A percentile compares a stretch with the other conserved stretches of the same genome.
Conservation (phyloP, 2,113 vertebrate genomes). For the zebrafish (Danio rerio) region GRCz12tu NC_133177.1:38797501-38798000, state of each 20-base stretch:
- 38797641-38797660: no score
- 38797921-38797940: not conserved
- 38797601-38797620: conserved; percentile 19
- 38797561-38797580: conserved; percentile 29
- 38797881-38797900: conserved; percentile 23
- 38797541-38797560: conserved; percentile 42
- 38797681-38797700: not conserved
- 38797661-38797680: not conserved
- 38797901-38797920: conserved; percentile 2
- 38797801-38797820: conserved; percentile 65
- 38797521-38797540: conserved; percentile 38
- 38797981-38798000: not conserved
- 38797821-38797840: conserved; percentile 63
- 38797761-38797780: conserved; percentile 20
- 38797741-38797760: conserved; percentile 2
- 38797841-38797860: conserved; percentile 45
- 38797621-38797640: not conserved
- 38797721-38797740: not conserved
- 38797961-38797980: not conserved
- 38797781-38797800: conserved; percentile 52
- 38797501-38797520: conserved; percentile 31
- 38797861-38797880: conserved; percentile 8
- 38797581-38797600: not conserved
- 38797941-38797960: not conserved
- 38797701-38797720: not conserved